Evolutionary conservation across 2,888 invertebrate genomes (phyloP), one percentile per base, ranked within the genome.

Genomic region (Megastigmus dorsalis): DNA sequence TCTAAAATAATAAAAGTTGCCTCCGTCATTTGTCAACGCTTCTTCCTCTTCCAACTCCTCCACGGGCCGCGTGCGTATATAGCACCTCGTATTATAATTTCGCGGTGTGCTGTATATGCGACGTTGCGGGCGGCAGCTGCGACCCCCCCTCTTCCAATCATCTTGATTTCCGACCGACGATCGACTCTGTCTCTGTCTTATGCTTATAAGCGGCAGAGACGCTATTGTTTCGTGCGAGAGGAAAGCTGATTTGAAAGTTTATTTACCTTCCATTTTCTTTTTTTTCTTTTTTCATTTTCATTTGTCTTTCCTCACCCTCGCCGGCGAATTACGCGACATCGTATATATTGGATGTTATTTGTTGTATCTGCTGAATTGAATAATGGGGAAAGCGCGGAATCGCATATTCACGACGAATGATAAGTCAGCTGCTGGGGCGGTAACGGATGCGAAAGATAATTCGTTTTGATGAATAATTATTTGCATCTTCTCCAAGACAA

Each of bases 1-100:
- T 87, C 85, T 87, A 87, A 88, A 88, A 88, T 88, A 88, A 88
- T 88, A 88, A 88, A 88, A 88, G 81, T 86, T 83, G 84, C 82
- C 84, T 84, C 81, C 81, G 86, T 88, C 87, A 88, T 88, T 88
- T 88, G 88, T 88, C 88, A 88, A 86, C 83, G 85, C 82, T 79
- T 82, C 72, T 76, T 77, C 72, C 59, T 20, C 52, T 45, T 5
- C 69, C 72, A 33, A 59, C 77, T 48, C 67, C 54, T 48, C n/a
- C n/a, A n/a, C n/a, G n/a, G n/a, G n/a, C n/a, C n/a, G n/a, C n/a
- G n/a, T n/a, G n/a, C 52, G 20, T 48, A n/a, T 20, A 30, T 71
- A 70, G 73, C 77, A 71, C 74, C 79, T 77, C 79, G 80, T 79
- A 66, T 73, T 70, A 76, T 76, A 82, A 81, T 83, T 81, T 79